These are phyloP conservation scores for Pasiphila rectangulata DNA, from an alignment of 2,888 invertebrate species.

Conservation along the genomic window DNA sequence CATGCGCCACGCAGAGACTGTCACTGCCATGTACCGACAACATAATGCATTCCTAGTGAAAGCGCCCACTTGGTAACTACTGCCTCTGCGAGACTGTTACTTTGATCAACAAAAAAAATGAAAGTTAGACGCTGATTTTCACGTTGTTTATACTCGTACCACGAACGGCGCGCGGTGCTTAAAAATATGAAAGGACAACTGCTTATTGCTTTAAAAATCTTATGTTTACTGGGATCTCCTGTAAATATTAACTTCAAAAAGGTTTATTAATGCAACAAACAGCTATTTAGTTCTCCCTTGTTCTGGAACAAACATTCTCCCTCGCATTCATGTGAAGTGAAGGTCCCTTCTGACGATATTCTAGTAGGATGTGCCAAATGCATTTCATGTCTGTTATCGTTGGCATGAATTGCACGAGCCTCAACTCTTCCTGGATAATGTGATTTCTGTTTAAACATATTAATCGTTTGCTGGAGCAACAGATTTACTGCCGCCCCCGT, in stretches of 20 bases:
- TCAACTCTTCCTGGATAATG: conserved; percentile 12
- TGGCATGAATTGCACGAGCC: conserved; percentile 16
- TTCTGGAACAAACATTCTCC: conserved; percentile 28
- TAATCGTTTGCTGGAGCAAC: conserved; percentile 5
- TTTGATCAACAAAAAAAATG: conserved; percentile 1
- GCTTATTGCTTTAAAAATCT: too few relatives aligned
- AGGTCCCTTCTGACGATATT: conserved; percentile 20
- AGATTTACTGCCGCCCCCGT: not conserved
- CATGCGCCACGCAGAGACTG: conserved; percentile 22
- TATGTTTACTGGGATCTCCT: too few relatives aligned
- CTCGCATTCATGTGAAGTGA: conserved; percentile 10
- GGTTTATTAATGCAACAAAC: conserved; percentile 47
- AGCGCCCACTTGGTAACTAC: conserved; percentile 24
- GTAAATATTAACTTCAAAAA: too few relatives aligned
- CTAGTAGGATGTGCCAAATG: conserved; percentile 22
- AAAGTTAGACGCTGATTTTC: not conserved
- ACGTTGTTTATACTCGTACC: not conserved
- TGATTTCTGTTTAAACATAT: conserved; percentile 7
- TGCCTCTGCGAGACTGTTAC: conserved; percentile 18
- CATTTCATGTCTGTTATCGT: conserved; percentile 19
- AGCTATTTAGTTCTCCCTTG: conserved; percentile 39
- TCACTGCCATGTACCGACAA: conserved; percentile 25
- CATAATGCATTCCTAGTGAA: conserved; percentile 34
- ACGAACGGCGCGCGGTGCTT: too few relatives aligned
- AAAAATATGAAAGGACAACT: too few relatives aligned